Evolutionary conservation across 2,888 invertebrate genomes (phyloP), one percentile per base, ranked within the genome.

Genomic region (Orchestes rusci): DNA sequence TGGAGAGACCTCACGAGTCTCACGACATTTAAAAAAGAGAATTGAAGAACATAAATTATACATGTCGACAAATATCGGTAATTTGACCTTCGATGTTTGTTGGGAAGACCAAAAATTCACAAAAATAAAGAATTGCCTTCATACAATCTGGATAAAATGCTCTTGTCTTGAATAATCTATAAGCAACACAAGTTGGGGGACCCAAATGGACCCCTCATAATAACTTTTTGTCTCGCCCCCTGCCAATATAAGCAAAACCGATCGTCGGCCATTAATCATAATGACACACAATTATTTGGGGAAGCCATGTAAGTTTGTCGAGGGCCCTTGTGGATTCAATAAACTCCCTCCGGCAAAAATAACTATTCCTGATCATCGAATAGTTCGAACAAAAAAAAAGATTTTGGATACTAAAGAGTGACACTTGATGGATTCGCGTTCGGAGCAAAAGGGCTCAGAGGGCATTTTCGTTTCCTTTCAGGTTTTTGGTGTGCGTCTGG

Each of bases 401-500:
- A 62, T 30, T 12, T 30, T 8, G 13, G 62, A 64, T 63, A n/a
- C n/a, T 64, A 63, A 59, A 56, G 56, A 60, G 59, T 62, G 67
- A 67, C 67, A 56, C 64, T 65, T 66, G 67, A 67, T 65, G 60
- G 65, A 67, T 67, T 57, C 56, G 53, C 56, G 56, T 61, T 56
- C 62, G 64, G 64, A 65, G 59, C 60, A 64, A 56, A 53, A 63
- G 65, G 65, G 65, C 64, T 65, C 64, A 65, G 64, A 63, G 59
- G 59, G 57, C 62, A 63, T 62, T 64, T 63, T 54, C 58, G 59
- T 53, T 58, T 51, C 48, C 48, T 40, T 48, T 45, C 45, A 45
- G 49, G 45, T 45, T 49, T 45, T 45, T 39, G 23, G 43, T 35
- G 36, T 35, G 27, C 39, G 31, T 35, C 43, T 45, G 47, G 50